Conservation (phyloP, 2,113 vertebrate genomes). For the Myodes glareolus region DNA sequence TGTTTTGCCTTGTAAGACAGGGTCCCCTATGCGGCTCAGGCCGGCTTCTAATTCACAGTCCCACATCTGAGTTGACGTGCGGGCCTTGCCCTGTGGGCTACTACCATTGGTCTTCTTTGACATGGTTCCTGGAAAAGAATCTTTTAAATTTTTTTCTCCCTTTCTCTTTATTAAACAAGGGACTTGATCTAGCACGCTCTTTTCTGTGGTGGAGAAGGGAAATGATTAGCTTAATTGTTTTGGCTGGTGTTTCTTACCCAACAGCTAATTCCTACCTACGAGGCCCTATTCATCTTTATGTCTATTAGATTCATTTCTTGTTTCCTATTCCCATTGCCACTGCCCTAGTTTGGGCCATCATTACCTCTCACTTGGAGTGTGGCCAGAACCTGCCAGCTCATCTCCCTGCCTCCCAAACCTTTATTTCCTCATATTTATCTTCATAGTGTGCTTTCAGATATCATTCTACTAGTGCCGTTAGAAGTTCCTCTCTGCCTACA, state of each 20-base stretch:
- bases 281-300: slow-evolving; percentile 51
- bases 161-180: slow-evolving; percentile 39
- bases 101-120: not conserved
- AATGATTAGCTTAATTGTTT: slow-evolving; percentile 58
- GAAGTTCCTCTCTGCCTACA: not conserved
- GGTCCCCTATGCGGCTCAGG: not conserved
- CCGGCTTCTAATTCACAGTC: not conserved
- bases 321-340: slow-evolving; percentile 55
- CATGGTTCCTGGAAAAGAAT: slow-evolving; percentile 12
- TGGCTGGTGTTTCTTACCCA: slow-evolving; percentile 45
- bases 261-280: slow-evolving; percentile 51
- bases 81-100: not conserved
- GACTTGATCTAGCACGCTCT: slow-evolving; percentile 1
- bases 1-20: not conserved
- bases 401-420: slow-evolving; percentile 41
- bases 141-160: not conserved
- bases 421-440: slow-evolving; percentile 57
- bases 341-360: slow-evolving; percentile 69
- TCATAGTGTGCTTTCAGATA: slow-evolving; percentile 20
- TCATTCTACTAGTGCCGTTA: not conserved
- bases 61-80: not conserved
- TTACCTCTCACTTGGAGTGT: slow-evolving; percentile 65
- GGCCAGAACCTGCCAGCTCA: not conserved
- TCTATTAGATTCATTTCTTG: not conserved
- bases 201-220: slow-evolving; percentile 29